Evolutionary conservation across 2,888 invertebrate species (phyloP).

Genomic region (Apeira syringaria): DNA sequence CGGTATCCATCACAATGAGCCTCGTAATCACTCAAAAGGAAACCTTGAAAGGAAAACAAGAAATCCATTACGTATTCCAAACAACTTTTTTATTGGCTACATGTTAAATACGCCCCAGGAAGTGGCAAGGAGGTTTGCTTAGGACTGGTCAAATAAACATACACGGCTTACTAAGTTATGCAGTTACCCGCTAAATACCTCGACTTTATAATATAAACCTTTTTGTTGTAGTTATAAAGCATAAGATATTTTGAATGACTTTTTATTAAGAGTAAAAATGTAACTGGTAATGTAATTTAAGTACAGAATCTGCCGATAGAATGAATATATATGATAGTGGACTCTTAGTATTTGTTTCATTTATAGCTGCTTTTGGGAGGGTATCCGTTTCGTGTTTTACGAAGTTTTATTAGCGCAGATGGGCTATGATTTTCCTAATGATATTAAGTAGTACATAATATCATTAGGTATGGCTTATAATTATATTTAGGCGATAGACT

Average conservation of each 20-base stretch:
- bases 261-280: neutral
- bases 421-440: too few species aligned
- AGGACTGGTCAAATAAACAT: slow-evolving; percentile 41
- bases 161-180: slow-evolving; percentile 1
- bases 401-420: too few species aligned
- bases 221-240: neutral
- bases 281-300: slow-evolving; percentile 27
- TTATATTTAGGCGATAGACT: too few species aligned
- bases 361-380: slow-evolving; percentile 31
- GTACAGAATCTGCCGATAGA: slow-evolving; percentile 32
- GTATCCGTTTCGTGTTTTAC: slow-evolving; percentile 20
- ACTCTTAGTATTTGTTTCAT: slow-evolving; percentile 34
- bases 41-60: slow-evolving; percentile 46
- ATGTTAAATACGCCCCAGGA: slow-evolving; percentile 58
- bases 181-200: neutral
- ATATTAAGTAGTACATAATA: too few species aligned
- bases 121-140: slow-evolving; percentile 51
- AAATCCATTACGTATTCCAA: slow-evolving; percentile 59
- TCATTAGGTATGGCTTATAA: too few species aligned
- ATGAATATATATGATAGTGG: slow-evolving; percentile 45
- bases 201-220: neutral
- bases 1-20: neutral
- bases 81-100: slow-evolving; percentile 62
- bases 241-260: neutral
- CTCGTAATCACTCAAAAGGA: slow-evolving; percentile 23